These are phyloP conservation scores for Amniataba percoides DNA, from an alignment of 2,797 vertebrate genomes.

Conservation along the genomic window DNA sequence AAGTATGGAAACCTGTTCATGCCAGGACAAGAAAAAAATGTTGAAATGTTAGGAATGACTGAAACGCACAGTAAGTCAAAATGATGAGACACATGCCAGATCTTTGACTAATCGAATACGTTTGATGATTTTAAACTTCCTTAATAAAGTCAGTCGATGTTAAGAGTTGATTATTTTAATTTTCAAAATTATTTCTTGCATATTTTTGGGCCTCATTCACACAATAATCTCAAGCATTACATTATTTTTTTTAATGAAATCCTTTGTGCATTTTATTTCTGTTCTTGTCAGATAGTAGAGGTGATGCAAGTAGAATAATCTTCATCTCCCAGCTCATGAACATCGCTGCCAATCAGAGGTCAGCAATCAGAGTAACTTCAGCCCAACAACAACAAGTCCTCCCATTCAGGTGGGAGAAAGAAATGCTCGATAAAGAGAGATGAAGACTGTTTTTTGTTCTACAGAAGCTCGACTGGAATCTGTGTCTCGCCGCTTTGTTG, in stretches of 20 bases:
- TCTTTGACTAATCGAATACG: background rate
- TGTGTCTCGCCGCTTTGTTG: background rate
- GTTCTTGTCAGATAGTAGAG: background rate
- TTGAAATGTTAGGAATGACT: background rate
- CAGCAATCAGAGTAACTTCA: background rate
- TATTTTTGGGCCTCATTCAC: background rate
- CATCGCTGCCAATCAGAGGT: background rate
- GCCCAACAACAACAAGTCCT: background rate
- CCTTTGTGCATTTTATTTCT: background rate
- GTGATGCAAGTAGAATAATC: background rate
- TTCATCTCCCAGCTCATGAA: background rate
- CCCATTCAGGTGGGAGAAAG: background rate
- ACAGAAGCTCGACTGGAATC: background rate
- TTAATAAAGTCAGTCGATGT: background rate
- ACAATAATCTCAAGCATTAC: background rate
- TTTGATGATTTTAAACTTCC: background rate
- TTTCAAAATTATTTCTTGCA: background rate
- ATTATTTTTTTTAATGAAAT: background rate
- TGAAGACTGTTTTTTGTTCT: background rate
- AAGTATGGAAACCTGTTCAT: background rate
- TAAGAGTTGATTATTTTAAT: background rate
- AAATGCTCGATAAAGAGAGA: background rate
- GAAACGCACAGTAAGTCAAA: background rate
- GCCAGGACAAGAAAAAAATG: background rate
- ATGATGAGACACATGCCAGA: background rate